Evolutionary conservation across 2,113 vertebrate species (phyloP).

Genomic region (Eublepharis macularius): DNA sequence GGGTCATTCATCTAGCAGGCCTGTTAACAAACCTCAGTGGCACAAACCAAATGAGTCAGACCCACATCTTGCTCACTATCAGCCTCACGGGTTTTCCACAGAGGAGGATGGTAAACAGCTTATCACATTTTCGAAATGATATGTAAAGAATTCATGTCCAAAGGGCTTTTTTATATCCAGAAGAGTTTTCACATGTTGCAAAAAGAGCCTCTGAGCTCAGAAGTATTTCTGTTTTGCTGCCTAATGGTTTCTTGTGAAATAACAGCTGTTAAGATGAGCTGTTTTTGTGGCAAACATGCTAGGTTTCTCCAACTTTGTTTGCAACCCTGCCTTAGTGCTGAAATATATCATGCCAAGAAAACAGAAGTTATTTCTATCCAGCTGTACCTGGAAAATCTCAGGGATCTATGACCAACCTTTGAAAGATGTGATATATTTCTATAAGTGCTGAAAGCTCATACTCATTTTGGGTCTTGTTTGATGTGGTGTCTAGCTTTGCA

Average conservation of each 20-base stretch:
- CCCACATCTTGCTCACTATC: constrained; percentile 76
- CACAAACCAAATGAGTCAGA: constrained; percentile 81
- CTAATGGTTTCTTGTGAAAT: neutral
- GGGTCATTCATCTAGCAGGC: constrained; percentile 70
- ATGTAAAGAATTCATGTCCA: constrained; percentile 31
- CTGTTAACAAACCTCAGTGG: constrained; percentile 79
- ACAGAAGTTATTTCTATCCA: neutral
- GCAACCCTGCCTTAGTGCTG: neutral
- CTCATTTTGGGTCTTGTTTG: neutral
- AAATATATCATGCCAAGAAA: neutral
- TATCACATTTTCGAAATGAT: constrained; percentile 5
- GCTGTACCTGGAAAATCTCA: neutral
- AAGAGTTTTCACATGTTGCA: neutral
- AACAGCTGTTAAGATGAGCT: neutral
- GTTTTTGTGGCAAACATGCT: constrained; percentile 7
- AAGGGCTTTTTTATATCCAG: constrained; percentile 12
- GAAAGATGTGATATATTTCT: neutral
- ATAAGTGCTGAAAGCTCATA: neutral
- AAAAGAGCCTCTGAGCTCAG: neutral
- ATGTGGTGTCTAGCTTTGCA: neutral
- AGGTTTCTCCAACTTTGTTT: neutral
- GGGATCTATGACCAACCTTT: neutral
- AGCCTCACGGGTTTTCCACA: constrained; percentile 75
- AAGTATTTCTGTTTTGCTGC: neutral
- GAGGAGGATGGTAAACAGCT: constrained; percentile 92